Evolutionary conservation across 2,797 vertebrate genomes (phyloP).

Genomic region (Mormyrops boulengeri): DNA sequence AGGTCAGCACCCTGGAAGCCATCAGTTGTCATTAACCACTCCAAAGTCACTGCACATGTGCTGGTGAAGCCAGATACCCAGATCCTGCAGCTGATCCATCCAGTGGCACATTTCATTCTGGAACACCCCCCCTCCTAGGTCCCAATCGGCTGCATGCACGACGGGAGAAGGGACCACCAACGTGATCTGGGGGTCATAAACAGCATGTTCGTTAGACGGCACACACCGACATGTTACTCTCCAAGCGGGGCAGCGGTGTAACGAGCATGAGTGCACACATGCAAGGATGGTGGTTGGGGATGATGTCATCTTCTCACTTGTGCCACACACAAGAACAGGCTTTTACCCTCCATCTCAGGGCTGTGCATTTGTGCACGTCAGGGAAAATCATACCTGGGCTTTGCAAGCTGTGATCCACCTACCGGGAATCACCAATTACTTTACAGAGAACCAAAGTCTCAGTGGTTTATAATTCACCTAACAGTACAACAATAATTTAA

Average conservation of each 20-base stretch:
- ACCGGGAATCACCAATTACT: neutral
- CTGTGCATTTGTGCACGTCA: neutral
- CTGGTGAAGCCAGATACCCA: neutral
- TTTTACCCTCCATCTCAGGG: neutral
- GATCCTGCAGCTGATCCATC: neutral
- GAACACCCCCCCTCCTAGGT: neutral
- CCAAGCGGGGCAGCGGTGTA: neutral
- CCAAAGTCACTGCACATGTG: neutral
- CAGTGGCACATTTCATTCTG: neutral
- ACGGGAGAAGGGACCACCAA: neutral
- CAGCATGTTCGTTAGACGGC: slow-evolving; percentile 8
- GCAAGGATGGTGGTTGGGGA: neutral
- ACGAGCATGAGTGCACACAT: neutral
- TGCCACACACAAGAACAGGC: neutral
- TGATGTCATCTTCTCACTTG: neutral
- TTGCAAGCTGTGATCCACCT: neutral
- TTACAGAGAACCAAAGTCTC: neutral
- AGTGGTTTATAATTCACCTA: neutral
- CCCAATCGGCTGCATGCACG: neutral
- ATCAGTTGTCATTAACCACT: neutral
- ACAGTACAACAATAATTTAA: neutral
- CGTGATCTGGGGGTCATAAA: neutral
- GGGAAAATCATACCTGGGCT: neutral
- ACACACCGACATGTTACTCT: neutral
- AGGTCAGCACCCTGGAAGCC: neutral